Evolutionary conservation across 2,888 invertebrate species (phyloP).

Genomic region (Drepana falcataria): DNA sequence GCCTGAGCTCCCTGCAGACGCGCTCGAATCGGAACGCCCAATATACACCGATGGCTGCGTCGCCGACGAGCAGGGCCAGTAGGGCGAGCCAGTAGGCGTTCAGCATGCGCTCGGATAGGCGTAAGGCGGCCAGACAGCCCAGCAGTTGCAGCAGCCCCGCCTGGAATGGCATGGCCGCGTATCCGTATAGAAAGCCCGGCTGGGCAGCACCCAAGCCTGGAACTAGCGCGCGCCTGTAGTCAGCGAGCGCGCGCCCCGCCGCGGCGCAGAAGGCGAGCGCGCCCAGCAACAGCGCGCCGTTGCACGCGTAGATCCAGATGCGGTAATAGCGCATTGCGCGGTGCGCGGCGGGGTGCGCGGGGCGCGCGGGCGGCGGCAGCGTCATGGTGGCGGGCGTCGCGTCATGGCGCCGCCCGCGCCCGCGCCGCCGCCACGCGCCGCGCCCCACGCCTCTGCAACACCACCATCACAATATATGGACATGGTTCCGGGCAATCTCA

Average conservation of each 20-base stretch:
- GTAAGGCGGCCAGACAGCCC: constrained; percentile 89
- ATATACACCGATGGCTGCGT: constrained; percentile 89
- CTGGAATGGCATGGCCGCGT: constrained; percentile 88
- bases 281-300: constrained; percentile 90
- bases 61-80: constrained; percentile 88
- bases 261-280: constrained; percentile 89
- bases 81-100: constrained; percentile 91
- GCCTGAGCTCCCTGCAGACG: constrained; percentile 86
- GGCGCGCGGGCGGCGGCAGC: constrained; percentile 78
- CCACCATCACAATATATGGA: constrained; percentile 12
- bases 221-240: constrained; percentile 84
- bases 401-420: constrained; percentile 77
- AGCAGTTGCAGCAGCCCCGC: constrained; percentile 84
- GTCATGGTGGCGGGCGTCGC: constrained; percentile 79
- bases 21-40: constrained; percentile 90
- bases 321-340: constrained; percentile 88
- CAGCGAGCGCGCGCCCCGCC: constrained; percentile 84
- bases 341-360: constrained; percentile 76
- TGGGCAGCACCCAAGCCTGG: constrained; percentile 87
- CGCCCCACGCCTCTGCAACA: constrained; percentile 74
- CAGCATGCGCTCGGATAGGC: constrained; percentile 88
- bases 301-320: constrained; percentile 95
- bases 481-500: no score
- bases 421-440: constrained; percentile 78
- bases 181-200: constrained; percentile 90